A percentile compares a stretch with the other conserved stretches of the same genome.
Conservation (phyloP, 2,113 vertebrate genomes). For the Astur gentilis region DNA sequence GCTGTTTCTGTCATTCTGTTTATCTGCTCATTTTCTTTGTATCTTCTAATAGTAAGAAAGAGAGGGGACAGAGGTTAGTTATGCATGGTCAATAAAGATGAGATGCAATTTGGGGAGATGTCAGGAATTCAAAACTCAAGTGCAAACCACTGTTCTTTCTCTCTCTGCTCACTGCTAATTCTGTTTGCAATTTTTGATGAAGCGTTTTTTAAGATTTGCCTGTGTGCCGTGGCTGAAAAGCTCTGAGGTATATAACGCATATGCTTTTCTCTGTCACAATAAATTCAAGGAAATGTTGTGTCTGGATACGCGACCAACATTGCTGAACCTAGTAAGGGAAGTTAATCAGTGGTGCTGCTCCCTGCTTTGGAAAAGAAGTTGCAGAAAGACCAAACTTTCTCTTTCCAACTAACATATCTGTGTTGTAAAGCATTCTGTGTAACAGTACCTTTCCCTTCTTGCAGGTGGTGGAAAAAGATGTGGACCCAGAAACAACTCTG, state of each 20-base stretch:
- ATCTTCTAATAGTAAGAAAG: not conserved
- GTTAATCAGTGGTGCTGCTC: not conserved
- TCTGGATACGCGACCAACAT: rapidly evolving
- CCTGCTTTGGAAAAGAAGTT: not conserved
- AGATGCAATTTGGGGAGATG: not conserved
- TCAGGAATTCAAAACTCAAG: not conserved
- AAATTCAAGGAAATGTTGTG: not conserved
- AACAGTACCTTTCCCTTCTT: not conserved
- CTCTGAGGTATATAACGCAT: rapidly evolving
- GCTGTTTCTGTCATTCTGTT: not conserved
- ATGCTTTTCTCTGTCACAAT: not conserved
- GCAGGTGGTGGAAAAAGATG: constrained; percentile 86
- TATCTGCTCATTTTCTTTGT: not conserved
- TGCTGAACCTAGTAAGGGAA: not conserved
- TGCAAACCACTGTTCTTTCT: not conserved
- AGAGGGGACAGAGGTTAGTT: not conserved
- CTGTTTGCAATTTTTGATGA: not conserved
- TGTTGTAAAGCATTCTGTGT: not conserved
- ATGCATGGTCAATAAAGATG: not conserved
- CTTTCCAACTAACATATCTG: not conserved
- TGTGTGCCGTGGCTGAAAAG: not conserved
- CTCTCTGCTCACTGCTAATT: not conserved
- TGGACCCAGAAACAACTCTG: constrained; percentile 88
- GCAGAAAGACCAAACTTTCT: not conserved
- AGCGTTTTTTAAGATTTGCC: not conserved